Conservation (phyloP, 2,113 vertebrate species). For the Perccottus glenii region DNA sequence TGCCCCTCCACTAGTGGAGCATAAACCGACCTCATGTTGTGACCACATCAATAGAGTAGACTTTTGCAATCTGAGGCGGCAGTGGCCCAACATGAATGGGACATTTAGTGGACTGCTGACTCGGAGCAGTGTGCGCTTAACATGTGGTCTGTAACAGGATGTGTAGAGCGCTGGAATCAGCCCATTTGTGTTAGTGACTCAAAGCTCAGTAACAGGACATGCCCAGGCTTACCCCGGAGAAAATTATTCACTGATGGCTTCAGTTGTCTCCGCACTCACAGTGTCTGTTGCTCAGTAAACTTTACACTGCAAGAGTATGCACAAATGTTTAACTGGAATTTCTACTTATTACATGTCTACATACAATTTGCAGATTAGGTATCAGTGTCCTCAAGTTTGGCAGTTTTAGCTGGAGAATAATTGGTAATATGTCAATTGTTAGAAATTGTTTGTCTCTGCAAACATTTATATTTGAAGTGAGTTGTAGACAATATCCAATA, state of each 20-base stretch:
- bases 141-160: slow-evolving; percentile 75
- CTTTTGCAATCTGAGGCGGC: slow-evolving; percentile 57
- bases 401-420: not conserved
- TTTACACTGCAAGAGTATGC: not conserved
- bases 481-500: too few relatives aligned
- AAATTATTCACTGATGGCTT: slow-evolving; percentile 40
- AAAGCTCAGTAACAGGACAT: slow-evolving; percentile 52
- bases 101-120: slow-evolving; percentile 71
- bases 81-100: slow-evolving; percentile 61
- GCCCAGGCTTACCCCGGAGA: slow-evolving; percentile 49
- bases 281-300: slow-evolving; percentile 17
- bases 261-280: slow-evolving; percentile 22
- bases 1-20: slow-evolving; percentile 56
- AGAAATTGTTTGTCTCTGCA: not conserved
- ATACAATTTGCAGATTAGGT: not conserved
- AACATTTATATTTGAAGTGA: too few relatives aligned
- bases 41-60: slow-evolving; percentile 71
- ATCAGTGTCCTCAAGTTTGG: not conserved
- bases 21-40: slow-evolving; percentile 54
- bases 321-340: not conserved
- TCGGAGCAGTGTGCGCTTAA: slow-evolving; percentile 70
- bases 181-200: slow-evolving; percentile 55
- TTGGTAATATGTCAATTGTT: not conserved
- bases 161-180: slow-evolving; percentile 52
- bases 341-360: not conserved